Conservation (phyloP, 2,797 vertebrate species). For the Anguilla anguilla region DNA sequence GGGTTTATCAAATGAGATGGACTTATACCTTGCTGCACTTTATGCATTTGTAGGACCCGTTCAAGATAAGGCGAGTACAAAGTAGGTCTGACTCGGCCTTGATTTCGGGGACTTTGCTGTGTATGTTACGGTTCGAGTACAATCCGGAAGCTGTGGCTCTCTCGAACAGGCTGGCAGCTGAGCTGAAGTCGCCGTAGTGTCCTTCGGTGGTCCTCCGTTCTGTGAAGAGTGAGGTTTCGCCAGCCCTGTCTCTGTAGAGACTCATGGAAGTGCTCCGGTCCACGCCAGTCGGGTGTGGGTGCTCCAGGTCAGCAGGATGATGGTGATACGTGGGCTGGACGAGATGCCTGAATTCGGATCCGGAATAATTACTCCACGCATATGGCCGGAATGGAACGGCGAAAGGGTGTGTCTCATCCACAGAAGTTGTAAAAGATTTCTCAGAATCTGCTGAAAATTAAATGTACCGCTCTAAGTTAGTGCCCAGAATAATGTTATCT, state of each 20-base stretch:
- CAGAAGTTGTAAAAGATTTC: conserved; percentile 83
- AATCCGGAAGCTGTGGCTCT: conserved; percentile 61
- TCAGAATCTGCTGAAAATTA: conserved; percentile 77
- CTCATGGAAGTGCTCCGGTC: conserved; percentile 69
- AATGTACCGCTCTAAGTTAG: neutral
- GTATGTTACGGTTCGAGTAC: conserved; percentile 66
- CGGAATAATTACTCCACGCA: conserved; percentile 80
- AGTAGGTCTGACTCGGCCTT: conserved; percentile 81
- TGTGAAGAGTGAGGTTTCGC: conserved; percentile 65
- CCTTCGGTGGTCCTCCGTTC: conserved; percentile 58
- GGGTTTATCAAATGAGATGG: neutral
- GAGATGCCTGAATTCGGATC: conserved; percentile 78
- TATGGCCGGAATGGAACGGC: conserved; percentile 84
- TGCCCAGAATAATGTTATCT: neutral
- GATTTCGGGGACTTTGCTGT: conserved; percentile 63
- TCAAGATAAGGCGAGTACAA: conserved; percentile 82
- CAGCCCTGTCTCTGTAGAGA: conserved; percentile 75
- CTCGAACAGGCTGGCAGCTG: conserved; percentile 55
- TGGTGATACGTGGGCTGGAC: conserved; percentile 69
- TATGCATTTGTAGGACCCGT: conserved; percentile 89
- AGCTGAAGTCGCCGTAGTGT: conserved; percentile 59
- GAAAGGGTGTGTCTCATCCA: conserved; percentile 84
- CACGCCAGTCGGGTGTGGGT: conserved; percentile 67
- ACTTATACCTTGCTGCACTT: conserved; percentile 93
- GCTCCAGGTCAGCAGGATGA: conserved; percentile 69